Evolutionary conservation across 2,888 invertebrate species (phyloP), one percentile per base, ranked within the genome.

Genomic region (Atethmia centrago): DNA sequence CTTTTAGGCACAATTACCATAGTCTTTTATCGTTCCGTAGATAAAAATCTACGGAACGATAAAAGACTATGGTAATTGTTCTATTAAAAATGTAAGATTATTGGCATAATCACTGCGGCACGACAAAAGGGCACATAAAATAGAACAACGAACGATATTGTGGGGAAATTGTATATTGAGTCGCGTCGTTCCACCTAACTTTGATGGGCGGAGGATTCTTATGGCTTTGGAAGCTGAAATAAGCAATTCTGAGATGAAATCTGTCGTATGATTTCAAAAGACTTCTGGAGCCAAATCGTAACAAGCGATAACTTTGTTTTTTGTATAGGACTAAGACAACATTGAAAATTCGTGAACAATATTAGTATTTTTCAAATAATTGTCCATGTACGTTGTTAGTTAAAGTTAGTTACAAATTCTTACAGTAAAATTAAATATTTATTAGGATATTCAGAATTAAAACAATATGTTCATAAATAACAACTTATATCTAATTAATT

Each of bases 81-180:
- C 67, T 66, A 74, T 80, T 78, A 79, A 78, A 78, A 78, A 71
- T 61, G 51, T 56, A 69, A 73, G 72, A 73, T 83, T 80, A 85
- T 79, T 71, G 77, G 14, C 49, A 59, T 76, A 77, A 83, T 83
- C 77, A 74, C 77, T 61, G 74, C 72, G 73, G 55, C 12, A 66
- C 72, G 63, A 74, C 64, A 70, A 77, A 83, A 56, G 25, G 40
- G 58, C 40, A 61, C 66, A 77, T 83, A 79, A 71, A 85, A 79
- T 61, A 76, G 36, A 73, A 77, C 70, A 83, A 76, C 72, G 68
- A 85, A 83, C 40, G 58, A 67, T 74, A 79, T 75, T 85, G 70
- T 72, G 73, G 53, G 70, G 45, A 56, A 71, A 59, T 68, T 71
- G 62, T 75, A 80, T 80, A 84, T 84, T 66, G 73, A 72, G 58